Conservation (phyloP, 2,797 vertebrate genomes). For the Erethizon dorsatum region DNA sequence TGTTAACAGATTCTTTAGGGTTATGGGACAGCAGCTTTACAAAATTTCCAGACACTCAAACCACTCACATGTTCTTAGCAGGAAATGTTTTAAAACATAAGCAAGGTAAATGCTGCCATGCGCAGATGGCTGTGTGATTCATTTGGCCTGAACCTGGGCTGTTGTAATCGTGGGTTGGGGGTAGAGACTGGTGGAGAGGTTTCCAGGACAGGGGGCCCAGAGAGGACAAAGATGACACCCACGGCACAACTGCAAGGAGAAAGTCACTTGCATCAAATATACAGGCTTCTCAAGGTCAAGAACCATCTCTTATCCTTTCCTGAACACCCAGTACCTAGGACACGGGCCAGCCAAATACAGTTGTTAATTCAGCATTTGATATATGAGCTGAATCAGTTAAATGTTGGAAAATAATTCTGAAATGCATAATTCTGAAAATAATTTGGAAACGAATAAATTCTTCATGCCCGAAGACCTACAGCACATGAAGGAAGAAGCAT, state of each 20-base stretch:
- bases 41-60: conserved; percentile 40
- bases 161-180: accelerated
- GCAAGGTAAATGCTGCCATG: not conserved
- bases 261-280: not conserved
- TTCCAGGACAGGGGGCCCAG: not conserved
- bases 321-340: not conserved
- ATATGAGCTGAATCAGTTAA: not conserved
- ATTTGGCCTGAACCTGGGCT: not conserved
- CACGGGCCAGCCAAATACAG: not conserved
- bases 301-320: not conserved
- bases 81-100: not conserved
- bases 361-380: not conserved
- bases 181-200: accelerated
- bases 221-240: not conserved
- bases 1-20: not conserved
- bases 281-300: not conserved
- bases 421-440: not conserved
- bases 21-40: not conserved
- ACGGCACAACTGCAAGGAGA: not conserved
- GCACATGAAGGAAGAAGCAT: not conserved
- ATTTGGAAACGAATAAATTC: not conserved
- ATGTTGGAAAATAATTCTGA: conserved; percentile 20
- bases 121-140: not conserved
- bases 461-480: not conserved
- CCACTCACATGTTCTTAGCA: not conserved